Percentiles rank a stretch among this genome's conserved stretches.
Conservation (phyloP, 2,888 invertebrate species). For the Marasmarcha lunaedactyla region DNA sequence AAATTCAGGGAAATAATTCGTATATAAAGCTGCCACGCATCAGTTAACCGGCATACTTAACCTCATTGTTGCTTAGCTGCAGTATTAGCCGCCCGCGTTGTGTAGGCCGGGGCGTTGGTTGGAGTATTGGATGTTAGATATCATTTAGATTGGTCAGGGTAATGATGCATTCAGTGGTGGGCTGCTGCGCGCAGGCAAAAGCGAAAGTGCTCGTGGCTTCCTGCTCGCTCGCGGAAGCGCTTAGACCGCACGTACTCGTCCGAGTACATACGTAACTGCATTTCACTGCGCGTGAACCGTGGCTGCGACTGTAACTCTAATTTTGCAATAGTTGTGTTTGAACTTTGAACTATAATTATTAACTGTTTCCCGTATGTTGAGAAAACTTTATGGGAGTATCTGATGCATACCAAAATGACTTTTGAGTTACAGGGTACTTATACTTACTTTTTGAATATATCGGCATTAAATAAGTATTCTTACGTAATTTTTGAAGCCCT, state of each 20-base stretch:
- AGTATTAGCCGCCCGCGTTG: constrained; percentile 37
- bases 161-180: constrained; percentile 48
- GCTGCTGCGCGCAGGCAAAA: constrained; percentile 66
- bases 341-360: too few relatives aligned
- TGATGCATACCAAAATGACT: too few relatives aligned
- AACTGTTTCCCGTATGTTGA: too few relatives aligned
- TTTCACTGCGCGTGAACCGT: constrained; percentile 22
- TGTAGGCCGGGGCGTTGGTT: constrained; percentile 17
- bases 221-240: constrained; percentile 64
- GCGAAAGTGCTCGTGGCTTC: constrained; percentile 63
- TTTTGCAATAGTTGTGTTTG: too few relatives aligned
- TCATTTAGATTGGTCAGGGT: constrained; percentile 31
- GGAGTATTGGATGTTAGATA: constrained; percentile 16
- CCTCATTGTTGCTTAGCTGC: constrained; percentile 47
- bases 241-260: constrained; percentile 32
- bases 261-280: constrained; percentile 39
- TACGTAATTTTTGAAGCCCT: too few relatives aligned
- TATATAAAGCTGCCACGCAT: constrained; percentile 53
- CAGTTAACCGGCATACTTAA: constrained; percentile 49
- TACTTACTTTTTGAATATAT: too few relatives aligned
- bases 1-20: constrained; percentile 22
- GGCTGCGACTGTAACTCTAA: constrained; percentile 1
- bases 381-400: too few relatives aligned
- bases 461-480: too few relatives aligned
- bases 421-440: too few relatives aligned